Conservation (phyloP, 2,888 invertebrate genomes). For the Heliconius hortense region DNA sequence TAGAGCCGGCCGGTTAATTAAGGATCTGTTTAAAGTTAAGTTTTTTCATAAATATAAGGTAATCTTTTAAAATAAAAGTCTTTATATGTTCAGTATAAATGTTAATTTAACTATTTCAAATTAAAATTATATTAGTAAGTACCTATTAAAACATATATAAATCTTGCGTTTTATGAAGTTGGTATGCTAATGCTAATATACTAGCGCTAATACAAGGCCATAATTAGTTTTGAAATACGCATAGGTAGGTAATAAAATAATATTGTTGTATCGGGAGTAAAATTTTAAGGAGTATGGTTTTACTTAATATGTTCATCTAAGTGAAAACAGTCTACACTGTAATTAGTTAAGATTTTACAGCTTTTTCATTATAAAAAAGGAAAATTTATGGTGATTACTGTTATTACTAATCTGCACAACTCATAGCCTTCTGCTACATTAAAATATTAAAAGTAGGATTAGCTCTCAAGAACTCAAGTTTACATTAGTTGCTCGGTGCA, state of each 20-base stretch:
- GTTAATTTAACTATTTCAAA: neutral
- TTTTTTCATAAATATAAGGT: no score
- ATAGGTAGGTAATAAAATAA: neutral
- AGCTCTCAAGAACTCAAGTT: conserved; percentile 6
- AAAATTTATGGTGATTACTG: conserved; percentile 28
- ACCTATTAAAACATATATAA: neutral
- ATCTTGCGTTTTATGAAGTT: neutral
- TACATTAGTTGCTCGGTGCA: neutral
- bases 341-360: conserved; percentile 9
- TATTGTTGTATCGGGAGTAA: conserved; percentile 5
- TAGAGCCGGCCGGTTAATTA: no score
- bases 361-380: conserved; percentile 17
- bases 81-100: no score
- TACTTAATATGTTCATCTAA: conserved; percentile 4
- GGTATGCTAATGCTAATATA: conserved; percentile 2
- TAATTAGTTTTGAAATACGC: conserved; percentile 7
- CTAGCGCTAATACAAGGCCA: neutral
- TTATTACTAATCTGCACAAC: conserved; percentile 19
- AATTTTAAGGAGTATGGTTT: neutral
- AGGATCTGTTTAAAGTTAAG: no score
- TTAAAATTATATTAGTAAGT: neutral
- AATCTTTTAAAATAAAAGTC: no score
- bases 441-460: conserved; percentile 14
- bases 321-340: conserved; percentile 8
- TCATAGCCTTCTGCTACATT: conserved; percentile 10